phyloP scores from a whole-genome alignment of 2,797 vertebrate species.

The Coranthus polyacanthus region DNA sequence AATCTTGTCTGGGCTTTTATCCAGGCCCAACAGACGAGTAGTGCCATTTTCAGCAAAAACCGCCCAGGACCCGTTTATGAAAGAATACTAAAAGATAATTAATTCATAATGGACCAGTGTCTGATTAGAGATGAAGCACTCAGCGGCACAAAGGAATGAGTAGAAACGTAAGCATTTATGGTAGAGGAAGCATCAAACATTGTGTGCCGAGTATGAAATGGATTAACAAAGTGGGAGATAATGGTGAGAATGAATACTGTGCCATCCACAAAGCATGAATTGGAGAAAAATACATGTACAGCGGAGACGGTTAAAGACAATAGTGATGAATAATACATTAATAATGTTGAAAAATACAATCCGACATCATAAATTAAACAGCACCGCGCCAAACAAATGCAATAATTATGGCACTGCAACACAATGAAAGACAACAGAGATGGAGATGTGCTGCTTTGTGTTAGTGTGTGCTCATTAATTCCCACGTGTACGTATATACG shows the following conservation, averaged over 20 bases:
- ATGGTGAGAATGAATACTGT: conserved; percentile 49
- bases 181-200: conserved; percentile 42
- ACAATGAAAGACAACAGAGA: conserved; percentile 51
- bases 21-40: conserved; percentile 16
- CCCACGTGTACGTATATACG: conserved; percentile 38
- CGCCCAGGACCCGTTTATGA: conserved; percentile 29
- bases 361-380: conserved; percentile 72
- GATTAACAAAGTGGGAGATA: conserved; percentile 61
- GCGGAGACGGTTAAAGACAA: conserved; percentile 63
- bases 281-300: conserved; percentile 52
- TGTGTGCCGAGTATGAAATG: conserved; percentile 37
- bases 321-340: conserved; percentile 75
- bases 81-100: conserved; percentile 47
- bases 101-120: conserved; percentile 47
- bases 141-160: conserved; percentile 33
- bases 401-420: conserved; percentile 70
- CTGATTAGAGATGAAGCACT: conserved; percentile 56
- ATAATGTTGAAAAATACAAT: conserved; percentile 70
- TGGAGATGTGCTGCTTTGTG: conserved; percentile 41
- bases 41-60: conserved; percentile 21
- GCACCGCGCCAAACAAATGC: conserved; percentile 66
- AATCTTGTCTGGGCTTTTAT: conserved; percentile 42
- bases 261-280: conserved; percentile 54
- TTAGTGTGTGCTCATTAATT: conserved; percentile 43
- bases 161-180: conserved; percentile 40